Conservation (phyloP, 1,140 invertebrate species). For the Neuroterus valhalla region DNA sequence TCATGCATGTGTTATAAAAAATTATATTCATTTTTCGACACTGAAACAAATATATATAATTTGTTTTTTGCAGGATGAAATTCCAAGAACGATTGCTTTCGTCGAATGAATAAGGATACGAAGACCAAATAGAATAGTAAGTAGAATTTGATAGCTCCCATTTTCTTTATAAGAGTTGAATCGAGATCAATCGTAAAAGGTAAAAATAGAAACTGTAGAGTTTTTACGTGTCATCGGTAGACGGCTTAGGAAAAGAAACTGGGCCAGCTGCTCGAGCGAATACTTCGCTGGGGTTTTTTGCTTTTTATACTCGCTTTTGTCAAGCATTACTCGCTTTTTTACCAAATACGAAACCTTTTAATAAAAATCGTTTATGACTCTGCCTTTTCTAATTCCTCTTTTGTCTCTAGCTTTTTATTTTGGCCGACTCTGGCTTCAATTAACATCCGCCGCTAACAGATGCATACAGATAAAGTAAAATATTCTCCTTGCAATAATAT, state of each 20-base stretch:
- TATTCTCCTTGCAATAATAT: no score
- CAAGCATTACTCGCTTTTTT: conserved; percentile 19
- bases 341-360: conserved; percentile 14
- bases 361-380: conserved; percentile 34
- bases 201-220: background rate
- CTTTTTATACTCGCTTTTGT: conserved; percentile 21
- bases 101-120: conserved; percentile 88
- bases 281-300: conserved; percentile 10
- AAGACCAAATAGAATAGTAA: conserved; percentile 87
- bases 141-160: conserved; percentile 45
- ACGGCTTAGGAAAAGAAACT: conserved; percentile 28
- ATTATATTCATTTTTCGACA: background rate
- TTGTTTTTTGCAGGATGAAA: conserved; percentile 3
- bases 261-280: conserved; percentile 17
- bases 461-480: no score
- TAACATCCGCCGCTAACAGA: background rate
- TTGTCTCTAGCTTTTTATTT: conserved; percentile 57
- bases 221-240: conserved; percentile 23
- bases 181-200: conserved; percentile 19
- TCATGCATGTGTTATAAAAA: no score
- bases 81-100: conserved; percentile 77
- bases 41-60: background rate
- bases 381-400: conserved; percentile 41
- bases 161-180: conserved; percentile 31
- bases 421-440: background rate